Evolutionary conservation across 2,888 invertebrate species (phyloP).

Genomic region (Polia nebulosa): DNA sequence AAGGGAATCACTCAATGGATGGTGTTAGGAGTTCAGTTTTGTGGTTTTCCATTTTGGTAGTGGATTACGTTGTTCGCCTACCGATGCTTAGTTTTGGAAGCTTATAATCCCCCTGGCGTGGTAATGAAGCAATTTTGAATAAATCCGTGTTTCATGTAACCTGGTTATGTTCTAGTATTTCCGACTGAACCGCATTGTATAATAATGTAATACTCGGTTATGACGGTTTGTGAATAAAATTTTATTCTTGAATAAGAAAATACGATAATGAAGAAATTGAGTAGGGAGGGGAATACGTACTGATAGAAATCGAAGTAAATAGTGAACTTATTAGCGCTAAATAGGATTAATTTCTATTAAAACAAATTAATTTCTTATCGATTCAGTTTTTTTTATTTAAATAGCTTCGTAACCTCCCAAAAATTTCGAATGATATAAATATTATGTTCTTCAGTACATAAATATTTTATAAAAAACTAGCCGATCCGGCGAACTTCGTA

Average conservation of each 20-base stretch:
- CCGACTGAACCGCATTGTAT: conserved; percentile 29
- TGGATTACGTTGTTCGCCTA: conserved; percentile 42
- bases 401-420: no score
- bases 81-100: conserved; percentile 64
- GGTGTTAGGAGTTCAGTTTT: conserved; percentile 13
- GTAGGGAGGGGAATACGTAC: not conserved
- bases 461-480: no score
- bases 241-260: not conserved
- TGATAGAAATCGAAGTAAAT: not conserved
- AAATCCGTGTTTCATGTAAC: conserved; percentile 53
- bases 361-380: no score
- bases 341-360: no score
- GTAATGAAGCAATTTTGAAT: conserved; percentile 69
- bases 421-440: no score
- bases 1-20: conserved; percentile 41
- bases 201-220: conserved; percentile 36
- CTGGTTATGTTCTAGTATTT: conserved; percentile 54
- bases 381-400: no score
- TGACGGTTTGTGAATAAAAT: conserved; percentile 12
- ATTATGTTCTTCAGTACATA: no score
- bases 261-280: not conserved
- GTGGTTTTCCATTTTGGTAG: conserved; percentile 30
- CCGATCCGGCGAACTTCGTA: no score
- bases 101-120: conserved; percentile 66
- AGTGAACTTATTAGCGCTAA: not conserved